Percentiles rank a stretch among this genome's conserved stretches.
Conservation (phyloP, 2,888 invertebrate species). For the Drosophila mulleri region DNA sequence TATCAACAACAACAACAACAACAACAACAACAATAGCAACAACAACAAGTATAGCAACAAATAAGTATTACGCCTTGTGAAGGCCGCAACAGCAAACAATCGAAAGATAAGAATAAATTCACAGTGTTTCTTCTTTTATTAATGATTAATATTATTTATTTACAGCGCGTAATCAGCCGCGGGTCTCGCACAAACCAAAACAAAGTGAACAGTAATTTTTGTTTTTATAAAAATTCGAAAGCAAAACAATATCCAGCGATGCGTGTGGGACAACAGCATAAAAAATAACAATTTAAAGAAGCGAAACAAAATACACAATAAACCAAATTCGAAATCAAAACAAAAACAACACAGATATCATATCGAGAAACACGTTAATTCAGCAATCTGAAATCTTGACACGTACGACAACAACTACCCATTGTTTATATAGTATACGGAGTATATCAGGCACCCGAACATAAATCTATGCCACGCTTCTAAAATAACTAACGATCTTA, state of each 20-base stretch:
- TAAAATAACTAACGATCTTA: conserved; percentile 22
- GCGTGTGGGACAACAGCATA: conserved; percentile 39
- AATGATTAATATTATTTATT: conserved; percentile 69
- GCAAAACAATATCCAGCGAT: conserved; percentile 36
- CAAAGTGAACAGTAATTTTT: conserved; percentile 18
- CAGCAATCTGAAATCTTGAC: conserved; percentile 65
- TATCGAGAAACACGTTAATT: conserved; percentile 56
- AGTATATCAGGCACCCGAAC: background rate
- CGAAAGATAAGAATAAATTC: conserved; percentile 37
- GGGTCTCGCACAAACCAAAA: conserved; percentile 47
- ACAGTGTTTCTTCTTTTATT: conserved; percentile 13
- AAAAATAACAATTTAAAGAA: conserved; percentile 41
- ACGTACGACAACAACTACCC: conserved; percentile 52
- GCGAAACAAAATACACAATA: conserved; percentile 9
- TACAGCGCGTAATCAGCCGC: conserved; percentile 68
- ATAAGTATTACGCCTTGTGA: conserved; percentile 2
- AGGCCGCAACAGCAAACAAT: conserved; percentile 10
- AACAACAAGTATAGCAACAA: conserved; percentile 4
- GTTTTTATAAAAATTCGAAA: conserved; percentile 21
- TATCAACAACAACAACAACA: conserved; percentile 1
- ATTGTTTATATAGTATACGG: background rate
- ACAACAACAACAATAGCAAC: background rate
- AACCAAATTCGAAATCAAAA: conserved; percentile 10
- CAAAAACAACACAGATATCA: conserved; percentile 8
- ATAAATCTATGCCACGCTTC: conserved; percentile 6